Base-by-base conservation (phyloP, 2,888 invertebrate genomes). In the Coleophora deauratella region DNA sequence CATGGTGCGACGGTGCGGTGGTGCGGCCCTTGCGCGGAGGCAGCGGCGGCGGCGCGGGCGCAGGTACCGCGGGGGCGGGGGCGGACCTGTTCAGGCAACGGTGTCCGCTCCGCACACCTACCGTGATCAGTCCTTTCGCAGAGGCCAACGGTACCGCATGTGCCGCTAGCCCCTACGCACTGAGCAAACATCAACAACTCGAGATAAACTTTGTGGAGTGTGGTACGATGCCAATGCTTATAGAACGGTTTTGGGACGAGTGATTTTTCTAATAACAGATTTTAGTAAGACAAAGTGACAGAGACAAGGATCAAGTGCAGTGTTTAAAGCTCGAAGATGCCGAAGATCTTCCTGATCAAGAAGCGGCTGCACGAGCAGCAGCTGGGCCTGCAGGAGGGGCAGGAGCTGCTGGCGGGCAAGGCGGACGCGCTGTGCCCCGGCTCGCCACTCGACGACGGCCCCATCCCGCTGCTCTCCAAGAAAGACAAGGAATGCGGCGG, bases 291-390 rank as follows among this genome's bases (percentile, higher is more conserved):
- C 79, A 65, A 59, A 67, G 81, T 80, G 77, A 73, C 57, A 72
- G 55, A 71, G 57, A 76, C 66, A 68, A 66, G 78, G 73, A 79
- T 77, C 66, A 57, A 77, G 84, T 85, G 84, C 65, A 78, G 82
- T 85, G 84, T 64, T 62, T 65, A 69, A 65, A 59, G 55, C 64
- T 51, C 52, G 62, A 85, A 85, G 67, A 96, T 96, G 96, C 96
- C 96, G 89, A 96, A 96, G 89, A 96, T 96, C 82, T 96, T 95
- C 86, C 85, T 95, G 63, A 94, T 96, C 66, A 96, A 95, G 86
- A 93, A 95, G 79, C 91, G 95, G 73, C 89, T 96, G 88, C 94
- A 94, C 62, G 94, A 95, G 91, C 95, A 96, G 89, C 96, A 96
- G 84, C 89, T 93, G 67, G 89, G 92, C 63, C 84, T 96, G 72